Evolutionary conservation across 2,888 invertebrate species (phyloP).

Genomic region (Allacma fusca): DNA sequence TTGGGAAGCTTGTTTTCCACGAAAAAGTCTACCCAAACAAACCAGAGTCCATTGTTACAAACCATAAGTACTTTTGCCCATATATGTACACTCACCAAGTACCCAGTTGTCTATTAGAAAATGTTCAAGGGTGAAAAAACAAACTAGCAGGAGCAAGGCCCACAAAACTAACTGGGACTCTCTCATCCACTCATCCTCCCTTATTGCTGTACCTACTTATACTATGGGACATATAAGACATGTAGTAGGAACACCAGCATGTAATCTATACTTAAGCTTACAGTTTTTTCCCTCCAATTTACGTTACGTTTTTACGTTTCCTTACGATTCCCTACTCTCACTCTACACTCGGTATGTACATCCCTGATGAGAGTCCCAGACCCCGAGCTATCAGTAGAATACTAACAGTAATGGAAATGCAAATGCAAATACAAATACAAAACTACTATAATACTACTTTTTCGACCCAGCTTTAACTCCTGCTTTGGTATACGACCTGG

Average conservation of each 20-base stretch:
- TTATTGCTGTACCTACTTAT: not conserved
- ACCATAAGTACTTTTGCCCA: constrained; percentile 37
- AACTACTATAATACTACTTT: not conserved
- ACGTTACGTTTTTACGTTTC: not conserved
- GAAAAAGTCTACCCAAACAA: constrained; percentile 18
- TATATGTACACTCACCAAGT: constrained; percentile 17
- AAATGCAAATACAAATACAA: not conserved
- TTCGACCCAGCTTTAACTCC: not conserved
- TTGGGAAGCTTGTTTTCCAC: not conserved
- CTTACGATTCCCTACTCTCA: not conserved
- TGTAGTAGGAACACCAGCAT: not conserved
- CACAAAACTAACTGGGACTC: constrained; percentile 2
- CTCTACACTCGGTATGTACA: too few relatives aligned
- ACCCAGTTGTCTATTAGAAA: constrained; percentile 8
- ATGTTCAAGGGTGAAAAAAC: constrained; percentile 10
- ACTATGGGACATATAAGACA: not conserved
- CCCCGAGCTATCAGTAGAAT: not conserved
- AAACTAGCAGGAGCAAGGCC: constrained; percentile 9
- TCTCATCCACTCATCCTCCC: too few relatives aligned
- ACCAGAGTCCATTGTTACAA: constrained; percentile 31
- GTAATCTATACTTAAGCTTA: constrained; percentile 12
- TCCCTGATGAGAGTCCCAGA: too few relatives aligned
- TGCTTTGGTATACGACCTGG: too few relatives aligned
- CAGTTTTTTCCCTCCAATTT: not conserved
- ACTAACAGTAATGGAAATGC: not conserved